Base-by-base conservation (phyloP, 1,140 invertebrate genomes). In the Bombus haemorrhoidalis region DNA sequence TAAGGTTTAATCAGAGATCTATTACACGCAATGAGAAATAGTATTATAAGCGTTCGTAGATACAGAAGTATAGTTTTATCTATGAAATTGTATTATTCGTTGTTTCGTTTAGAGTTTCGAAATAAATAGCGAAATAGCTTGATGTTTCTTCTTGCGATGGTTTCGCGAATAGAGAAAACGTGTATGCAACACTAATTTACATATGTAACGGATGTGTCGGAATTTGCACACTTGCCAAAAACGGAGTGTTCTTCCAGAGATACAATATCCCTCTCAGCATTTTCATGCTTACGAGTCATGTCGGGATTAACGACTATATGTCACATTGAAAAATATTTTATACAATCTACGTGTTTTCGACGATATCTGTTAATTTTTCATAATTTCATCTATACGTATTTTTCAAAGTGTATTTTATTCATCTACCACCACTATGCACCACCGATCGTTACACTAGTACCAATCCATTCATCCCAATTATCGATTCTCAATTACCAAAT, bases 211-310 rank as follows among this genome's bases (percentile, higher is more conserved):
- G 34, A 77, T 34, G 72, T 68, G 81, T 83, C 72, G 28, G 72
- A 43, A 53, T 68, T 32, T 47, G 81, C 57, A 74, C 81, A 74
- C 73, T 77, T 77, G 74, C 74, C 81, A 83, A 77, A 77, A 83
- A 68, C 34, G 15, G 62, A 1, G 3, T 34, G 39, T n/a, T 66
- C n/a, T 12, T 43, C 66, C 34, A 41, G 37, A 34, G 57, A 39
- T 81, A 43, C 53, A 34, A 43, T 43, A 41, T 73, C 64, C 53
- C 37, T 5, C 10, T 28, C 32, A 39, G 22, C 10, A 41, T 72
- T 73, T 81, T 47, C 80, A 0, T n/a, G 22, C n/a, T 76, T 39
- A 22, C 47, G 25, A n/a, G 9, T 10, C 18, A 13, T 9, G n/a
- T 43, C 34, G 22, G 4, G 41, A 69, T 59, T 57, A 83, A 69